Base-by-base conservation (phyloP, 2,113 vertebrate species). In the Planiliza haematocheilus region DNA sequence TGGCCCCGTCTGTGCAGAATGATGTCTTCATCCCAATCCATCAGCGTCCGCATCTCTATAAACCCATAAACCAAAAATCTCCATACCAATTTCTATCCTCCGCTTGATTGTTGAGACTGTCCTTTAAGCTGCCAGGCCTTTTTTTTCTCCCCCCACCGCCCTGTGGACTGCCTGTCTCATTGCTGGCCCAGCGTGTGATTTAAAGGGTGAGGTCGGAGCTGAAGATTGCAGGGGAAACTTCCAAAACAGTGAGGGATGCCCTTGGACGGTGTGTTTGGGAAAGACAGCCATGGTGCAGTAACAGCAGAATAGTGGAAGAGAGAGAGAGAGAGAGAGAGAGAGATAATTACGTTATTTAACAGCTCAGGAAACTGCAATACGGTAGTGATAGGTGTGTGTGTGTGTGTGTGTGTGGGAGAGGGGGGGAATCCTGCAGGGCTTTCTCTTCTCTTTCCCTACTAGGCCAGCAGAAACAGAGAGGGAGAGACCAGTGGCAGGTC, bases 391-490 rank as follows among this genome's bases (percentile, higher is more conserved):
- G 65, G 59, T 79, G 62, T 20, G 69, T 46, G 62, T 46, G 46
- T 45, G 61, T 65, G 69, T 38, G 62, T 43, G 36, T 12, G 66
- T 9, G 66, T 17, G 53, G 17, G 53, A n/a, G n/a, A 42, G 52
- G 18, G 0, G 55, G 74, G 84, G n/a, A 70, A 82, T 84, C 87
- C 89, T 85, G 84, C 82, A 88, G 86, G 84, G 79, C 59, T 84
- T 83, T 79, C 84, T 85, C 77, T 42, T 55, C 57, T 71, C 20
- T 1, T 61, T 74, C 66, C 41, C 67, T 84, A 75, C 88, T 41
- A 70, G 68, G 69, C 75, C 75, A 86, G 81, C 85, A 62, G 59
- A 84, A 87, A 68, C 7, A 9, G 66, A n/a, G 49, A 52, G 11
- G 66, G 63, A 45, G 58, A 66, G 76, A 70, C 61, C 74, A 73